These are phyloP conservation scores for Corydoras maculifer DNA, from an alignment of 2,113 vertebrate species.

Conservation along the genomic window DNA sequence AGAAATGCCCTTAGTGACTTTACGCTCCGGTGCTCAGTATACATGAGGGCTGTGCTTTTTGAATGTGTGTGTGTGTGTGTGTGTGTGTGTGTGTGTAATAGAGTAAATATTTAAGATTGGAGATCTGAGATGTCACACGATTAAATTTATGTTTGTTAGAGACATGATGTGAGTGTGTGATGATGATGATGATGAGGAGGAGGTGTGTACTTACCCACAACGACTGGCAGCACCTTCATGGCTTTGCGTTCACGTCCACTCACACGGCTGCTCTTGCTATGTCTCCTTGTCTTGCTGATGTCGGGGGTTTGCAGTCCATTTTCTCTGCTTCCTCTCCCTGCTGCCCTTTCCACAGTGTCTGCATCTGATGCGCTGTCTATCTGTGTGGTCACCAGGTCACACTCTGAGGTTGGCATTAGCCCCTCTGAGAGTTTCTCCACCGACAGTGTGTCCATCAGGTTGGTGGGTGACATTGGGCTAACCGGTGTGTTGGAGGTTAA, in stretches of 20 bases:
- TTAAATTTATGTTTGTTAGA: no score
- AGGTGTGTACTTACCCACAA: constrained; percentile 58
- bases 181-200: not conserved
- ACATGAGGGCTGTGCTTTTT: no score
- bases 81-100: no score
- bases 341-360: constrained; percentile 46
- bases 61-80: no score
- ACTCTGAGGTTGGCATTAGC: constrained; percentile 31
- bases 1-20: no score
- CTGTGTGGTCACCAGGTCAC: constrained; percentile 54
- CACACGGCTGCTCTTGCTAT: constrained; percentile 60
- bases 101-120: no score
- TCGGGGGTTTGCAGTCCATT: constrained; percentile 45
- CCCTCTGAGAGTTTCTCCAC: constrained; percentile 34
- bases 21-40: no score
- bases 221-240: constrained; percentile 66
- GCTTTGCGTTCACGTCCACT: constrained; percentile 65
- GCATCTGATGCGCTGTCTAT: constrained; percentile 57
- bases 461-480: constrained; percentile 19
- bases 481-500: constrained; percentile 16
- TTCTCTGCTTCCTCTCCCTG: constrained; percentile 20
- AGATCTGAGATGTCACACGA: no score
- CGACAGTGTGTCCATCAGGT: constrained; percentile 11
- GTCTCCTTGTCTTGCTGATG: constrained; percentile 31
- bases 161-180: no score